Evolutionary conservation across 2,113 vertebrate genomes (phyloP).

Genomic region (Corvus hawaiiensis): DNA sequence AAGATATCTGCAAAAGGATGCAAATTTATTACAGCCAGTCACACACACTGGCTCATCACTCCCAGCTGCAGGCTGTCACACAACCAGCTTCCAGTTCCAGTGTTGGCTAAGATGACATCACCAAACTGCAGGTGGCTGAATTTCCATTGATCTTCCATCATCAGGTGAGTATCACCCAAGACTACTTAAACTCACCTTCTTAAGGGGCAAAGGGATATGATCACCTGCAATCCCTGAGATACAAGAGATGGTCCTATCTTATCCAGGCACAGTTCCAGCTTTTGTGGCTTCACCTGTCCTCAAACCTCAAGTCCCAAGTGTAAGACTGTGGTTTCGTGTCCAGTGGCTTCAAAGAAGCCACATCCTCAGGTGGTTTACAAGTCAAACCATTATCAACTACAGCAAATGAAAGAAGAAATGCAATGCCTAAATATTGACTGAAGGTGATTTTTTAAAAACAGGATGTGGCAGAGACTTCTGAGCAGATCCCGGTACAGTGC

Average conservation of each 20-base stretch:
- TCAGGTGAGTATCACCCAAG: not conserved
- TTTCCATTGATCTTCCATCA: not conserved
- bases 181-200: not conserved
- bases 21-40: not conserved
- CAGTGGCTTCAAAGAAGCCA: not conserved
- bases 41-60: not conserved
- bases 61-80: not conserved
- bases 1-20: not conserved
- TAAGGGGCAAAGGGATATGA: not conserved
- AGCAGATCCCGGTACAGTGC: not conserved
- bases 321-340: not conserved
- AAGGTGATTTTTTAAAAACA: not conserved
- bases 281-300: not conserved
- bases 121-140: not conserved
- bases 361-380: not conserved
- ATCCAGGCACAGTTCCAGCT: not conserved
- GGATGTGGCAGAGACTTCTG: not conserved
- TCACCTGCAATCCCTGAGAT: not conserved
- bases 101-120: fast-evolving
- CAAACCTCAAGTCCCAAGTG: not conserved
- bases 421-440: not conserved
- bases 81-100: not conserved
- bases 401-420: not conserved
- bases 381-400: not conserved
- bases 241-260: not conserved